These are phyloP conservation scores for Hirudo medicinalis DNA, from an alignment of 1,140 invertebrate genomes.

Conservation along the genomic window DNA sequence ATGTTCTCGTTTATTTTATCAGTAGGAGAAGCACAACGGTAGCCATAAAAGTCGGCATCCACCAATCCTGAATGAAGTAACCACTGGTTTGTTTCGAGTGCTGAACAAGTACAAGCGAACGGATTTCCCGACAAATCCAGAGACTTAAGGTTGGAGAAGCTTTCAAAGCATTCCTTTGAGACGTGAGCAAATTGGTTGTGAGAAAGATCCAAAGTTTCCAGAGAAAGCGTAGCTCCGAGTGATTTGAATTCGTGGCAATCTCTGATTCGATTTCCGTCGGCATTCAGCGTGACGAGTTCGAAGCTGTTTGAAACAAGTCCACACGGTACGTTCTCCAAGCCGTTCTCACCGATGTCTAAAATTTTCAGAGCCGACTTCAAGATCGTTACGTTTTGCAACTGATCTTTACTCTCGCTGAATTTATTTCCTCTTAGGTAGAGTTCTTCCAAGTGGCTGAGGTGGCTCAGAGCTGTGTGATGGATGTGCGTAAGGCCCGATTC, in stretches of 20 bases:
- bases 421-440: background rate
- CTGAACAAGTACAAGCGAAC: background rate
- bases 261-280: background rate
- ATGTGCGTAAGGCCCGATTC: background rate
- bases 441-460: conserved; percentile 7
- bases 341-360: conserved; percentile 3
- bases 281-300: background rate
- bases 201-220: background rate
- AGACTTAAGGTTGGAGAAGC: background rate
- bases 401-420: background rate
- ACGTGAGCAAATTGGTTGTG: conserved; percentile 6
- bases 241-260: background rate
- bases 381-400: background rate
- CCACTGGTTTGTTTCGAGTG: background rate
- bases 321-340: background rate
- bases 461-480: background rate
- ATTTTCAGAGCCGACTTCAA: background rate
- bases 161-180: background rate
- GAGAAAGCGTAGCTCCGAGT: background rate
- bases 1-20: background rate
- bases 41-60: background rate
- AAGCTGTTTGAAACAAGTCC: background rate
- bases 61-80: conserved; percentile 4
- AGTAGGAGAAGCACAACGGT: background rate
- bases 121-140: conserved; percentile 1